Evolutionary conservation across 2,797 vertebrate species (phyloP).

Genomic region (Takifugu rubripes): DNA sequence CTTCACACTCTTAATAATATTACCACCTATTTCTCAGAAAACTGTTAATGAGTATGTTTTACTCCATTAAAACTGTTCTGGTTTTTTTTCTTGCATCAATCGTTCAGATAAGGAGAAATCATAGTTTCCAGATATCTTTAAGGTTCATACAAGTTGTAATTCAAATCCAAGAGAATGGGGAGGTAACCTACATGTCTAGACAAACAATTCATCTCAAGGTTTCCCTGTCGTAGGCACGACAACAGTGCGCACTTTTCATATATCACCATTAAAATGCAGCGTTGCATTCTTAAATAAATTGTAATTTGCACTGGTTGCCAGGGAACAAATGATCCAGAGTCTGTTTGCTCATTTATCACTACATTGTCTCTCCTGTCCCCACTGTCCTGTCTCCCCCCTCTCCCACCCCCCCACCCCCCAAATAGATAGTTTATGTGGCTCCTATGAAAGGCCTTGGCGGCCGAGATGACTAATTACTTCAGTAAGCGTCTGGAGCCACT

Average conservation of each 20-base stretch:
- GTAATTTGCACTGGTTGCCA: constrained; percentile 82
- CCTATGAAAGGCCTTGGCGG: constrained; percentile 99
- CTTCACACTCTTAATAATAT: no score
- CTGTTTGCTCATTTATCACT: constrained; percentile 85
- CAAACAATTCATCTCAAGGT: no score
- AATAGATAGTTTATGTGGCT: constrained; percentile 94
- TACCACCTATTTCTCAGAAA: no score
- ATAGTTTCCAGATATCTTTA: no score
- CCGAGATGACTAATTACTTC: constrained; percentile 99
- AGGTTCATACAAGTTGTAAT: no score
- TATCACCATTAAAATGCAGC: constrained; percentile 80
- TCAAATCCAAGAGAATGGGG: no score
- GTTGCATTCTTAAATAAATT: constrained; percentile 86
- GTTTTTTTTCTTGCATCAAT: no score
- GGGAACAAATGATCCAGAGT: constrained; percentile 77
- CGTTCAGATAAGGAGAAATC: no score
- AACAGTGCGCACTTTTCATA: constrained; percentile 66
- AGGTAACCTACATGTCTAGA: no score
- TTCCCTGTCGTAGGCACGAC: no score
- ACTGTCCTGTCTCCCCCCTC: constrained; percentile 11
- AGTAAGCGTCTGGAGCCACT: constrained; percentile 93
- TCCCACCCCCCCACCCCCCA: constrained; percentile 25
- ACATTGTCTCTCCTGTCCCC: constrained; percentile 67
- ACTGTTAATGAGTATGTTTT: no score
- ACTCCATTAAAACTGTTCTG: no score